These are phyloP conservation scores for Larimichthys crocea DNA, from an alignment of 2,113 vertebrate species.

Conservation along the genomic window DNA sequence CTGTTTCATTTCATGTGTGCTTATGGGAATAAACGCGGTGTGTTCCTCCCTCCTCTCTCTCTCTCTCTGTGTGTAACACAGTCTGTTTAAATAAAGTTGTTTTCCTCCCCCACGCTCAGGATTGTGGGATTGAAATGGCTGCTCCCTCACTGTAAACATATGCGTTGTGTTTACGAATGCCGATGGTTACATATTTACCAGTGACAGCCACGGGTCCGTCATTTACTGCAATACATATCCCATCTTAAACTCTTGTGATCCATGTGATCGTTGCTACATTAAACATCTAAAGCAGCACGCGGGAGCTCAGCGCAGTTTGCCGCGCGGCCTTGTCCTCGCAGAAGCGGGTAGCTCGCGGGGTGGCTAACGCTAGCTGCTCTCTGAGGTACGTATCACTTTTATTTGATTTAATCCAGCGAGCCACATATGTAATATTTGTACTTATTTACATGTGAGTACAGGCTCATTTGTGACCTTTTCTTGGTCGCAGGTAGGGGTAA, in stretches of 20 bases:
- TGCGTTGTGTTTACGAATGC: slow-evolving; percentile 53
- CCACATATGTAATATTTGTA: fast-evolving
- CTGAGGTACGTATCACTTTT: slow-evolving; percentile 35
- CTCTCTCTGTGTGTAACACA: neutral
- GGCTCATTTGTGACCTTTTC: neutral
- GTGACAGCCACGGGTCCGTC: neutral
- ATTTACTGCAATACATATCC: neutral
- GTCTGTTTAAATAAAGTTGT: slow-evolving; percentile 58
- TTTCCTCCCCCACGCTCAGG: neutral
- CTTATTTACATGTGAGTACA: neutral
- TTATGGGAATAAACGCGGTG: neutral
- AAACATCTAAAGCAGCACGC: neutral
- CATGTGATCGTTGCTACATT: neutral
- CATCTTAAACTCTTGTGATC: neutral
- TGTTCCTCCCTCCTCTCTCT: neutral
- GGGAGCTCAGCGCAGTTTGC: neutral
- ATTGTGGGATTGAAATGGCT: slow-evolving; percentile 84
- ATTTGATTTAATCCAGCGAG: neutral
- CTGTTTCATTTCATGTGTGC: neutral
- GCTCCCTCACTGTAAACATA: slow-evolving; percentile 72
- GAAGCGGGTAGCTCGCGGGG: slow-evolving; percentile 21
- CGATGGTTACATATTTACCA: neutral
- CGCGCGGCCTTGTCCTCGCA: slow-evolving; percentile 5
- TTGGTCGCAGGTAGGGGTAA: no score
- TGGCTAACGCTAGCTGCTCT: slow-evolving; percentile 40